phyloP scores from a whole-genome alignment of 2,797 vertebrate species.

The Schizothorax lantsangensis region DNA sequence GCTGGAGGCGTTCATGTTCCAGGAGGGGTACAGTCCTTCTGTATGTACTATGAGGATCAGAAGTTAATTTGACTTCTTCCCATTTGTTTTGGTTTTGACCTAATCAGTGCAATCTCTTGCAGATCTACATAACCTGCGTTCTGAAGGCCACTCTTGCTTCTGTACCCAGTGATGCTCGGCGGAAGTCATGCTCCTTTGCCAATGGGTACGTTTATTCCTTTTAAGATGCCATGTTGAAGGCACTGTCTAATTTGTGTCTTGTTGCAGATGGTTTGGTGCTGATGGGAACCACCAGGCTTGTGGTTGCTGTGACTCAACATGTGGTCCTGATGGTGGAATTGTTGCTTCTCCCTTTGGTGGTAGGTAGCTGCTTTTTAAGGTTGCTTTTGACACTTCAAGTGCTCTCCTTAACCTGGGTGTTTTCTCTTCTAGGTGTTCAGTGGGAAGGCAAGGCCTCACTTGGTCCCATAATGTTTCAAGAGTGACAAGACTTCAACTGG shows the following conservation, averaged over 20 bases:
- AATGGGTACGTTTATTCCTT: background rate
- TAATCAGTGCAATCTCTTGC: no score
- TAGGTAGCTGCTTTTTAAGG: background rate
- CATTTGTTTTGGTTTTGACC: no score
- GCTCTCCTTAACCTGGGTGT: background rate
- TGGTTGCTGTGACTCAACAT: conserved; percentile 21
- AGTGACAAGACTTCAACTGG: background rate
- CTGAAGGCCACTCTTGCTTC: conserved; percentile 15
- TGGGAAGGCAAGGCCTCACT: conserved; percentile 1
- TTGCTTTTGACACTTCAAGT: background rate
- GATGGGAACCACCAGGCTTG: conserved; percentile 8
- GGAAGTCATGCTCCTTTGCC: conserved; percentile 20
- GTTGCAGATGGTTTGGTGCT: conserved; percentile 1
- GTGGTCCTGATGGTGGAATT: background rate
- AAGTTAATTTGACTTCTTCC: no score
- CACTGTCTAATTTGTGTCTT: accelerated
- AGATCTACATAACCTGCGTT: conserved; percentile 16
- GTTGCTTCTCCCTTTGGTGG: background rate
- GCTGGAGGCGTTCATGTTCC: conserved; percentile 32
- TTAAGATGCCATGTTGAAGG: background rate
- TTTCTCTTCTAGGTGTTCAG: background rate
- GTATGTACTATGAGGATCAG: background rate
- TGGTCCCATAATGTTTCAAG: conserved; percentile 8
- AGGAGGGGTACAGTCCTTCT: background rate
- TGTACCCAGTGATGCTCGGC: background rate